Conservation (phyloP, 2,888 invertebrate species). For the Megaustenia siamemsis region DNA sequence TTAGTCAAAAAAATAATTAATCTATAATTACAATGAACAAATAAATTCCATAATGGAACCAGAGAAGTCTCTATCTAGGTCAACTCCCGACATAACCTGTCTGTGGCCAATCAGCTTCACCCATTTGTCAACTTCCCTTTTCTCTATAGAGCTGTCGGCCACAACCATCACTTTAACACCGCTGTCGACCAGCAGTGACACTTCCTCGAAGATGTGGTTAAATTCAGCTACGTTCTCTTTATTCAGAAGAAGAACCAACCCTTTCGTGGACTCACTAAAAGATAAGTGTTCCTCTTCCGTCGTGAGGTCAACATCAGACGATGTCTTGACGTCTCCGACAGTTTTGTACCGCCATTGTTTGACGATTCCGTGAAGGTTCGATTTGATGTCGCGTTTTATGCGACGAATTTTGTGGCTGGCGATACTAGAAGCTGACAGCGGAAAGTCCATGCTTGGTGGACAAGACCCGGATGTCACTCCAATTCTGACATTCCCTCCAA, state of each 20-base stretch:
- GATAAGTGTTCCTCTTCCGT: background rate
- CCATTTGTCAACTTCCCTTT: slow-evolving; percentile 20
- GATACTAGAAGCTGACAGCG: background rate
- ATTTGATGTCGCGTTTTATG: background rate
- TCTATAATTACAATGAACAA: slow-evolving; percentile 30
- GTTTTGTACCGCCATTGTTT: slow-evolving; percentile 33
- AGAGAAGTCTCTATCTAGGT: slow-evolving; percentile 23
- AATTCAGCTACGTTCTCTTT: slow-evolving; percentile 31
- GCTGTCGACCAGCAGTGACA: slow-evolving; percentile 12
- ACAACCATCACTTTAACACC: slow-evolving; percentile 35
- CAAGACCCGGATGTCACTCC: slow-evolving; percentile 40
- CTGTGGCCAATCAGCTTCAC: slow-evolving; percentile 24
- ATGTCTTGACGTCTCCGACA: slow-evolving; percentile 22
- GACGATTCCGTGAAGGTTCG: slow-evolving; percentile 11
- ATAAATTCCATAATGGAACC: slow-evolving; percentile 43
- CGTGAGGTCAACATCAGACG: background rate
- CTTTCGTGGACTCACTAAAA: slow-evolving; percentile 10
- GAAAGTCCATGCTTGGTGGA: slow-evolving; percentile 36
- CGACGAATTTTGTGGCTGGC: slow-evolving; percentile 10
- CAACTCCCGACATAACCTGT: slow-evolving; percentile 22
- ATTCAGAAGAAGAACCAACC: slow-evolving; percentile 37
- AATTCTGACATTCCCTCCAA: slow-evolving; percentile 21
- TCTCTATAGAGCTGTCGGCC: slow-evolving; percentile 9
- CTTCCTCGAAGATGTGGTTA: slow-evolving; percentile 29
- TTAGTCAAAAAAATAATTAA: background rate